A percentile compares a stretch with the other conserved stretches of the same genome.
These are phyloP conservation scores for Hemicordylus capensis DNA, from an alignment of 2,113 vertebrate genomes.

Conservation along the genomic window DNA sequence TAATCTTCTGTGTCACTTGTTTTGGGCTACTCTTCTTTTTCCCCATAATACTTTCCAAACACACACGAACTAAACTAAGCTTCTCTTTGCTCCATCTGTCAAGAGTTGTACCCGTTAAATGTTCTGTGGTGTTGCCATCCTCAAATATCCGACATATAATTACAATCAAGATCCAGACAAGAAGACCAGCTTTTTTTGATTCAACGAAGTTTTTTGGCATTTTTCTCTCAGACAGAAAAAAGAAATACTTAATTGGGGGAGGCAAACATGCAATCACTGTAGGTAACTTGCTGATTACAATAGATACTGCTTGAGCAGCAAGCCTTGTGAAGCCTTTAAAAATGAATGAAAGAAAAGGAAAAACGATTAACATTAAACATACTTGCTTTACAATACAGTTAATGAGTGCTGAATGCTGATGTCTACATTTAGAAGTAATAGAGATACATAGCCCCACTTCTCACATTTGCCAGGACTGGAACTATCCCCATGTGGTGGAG, in stretches of 20 bases:
- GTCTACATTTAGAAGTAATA: constrained; percentile 52
- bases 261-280: constrained; percentile 89
- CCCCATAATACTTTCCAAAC: constrained; percentile 85
- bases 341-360: constrained; percentile 71
- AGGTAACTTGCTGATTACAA: constrained; percentile 93
- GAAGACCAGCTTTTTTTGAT: constrained; percentile 86
- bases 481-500: not conserved
- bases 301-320: constrained; percentile 87
- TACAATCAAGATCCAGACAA: constrained; percentile 88
- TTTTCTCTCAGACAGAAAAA: constrained; percentile 88
- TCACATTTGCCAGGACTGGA: not conserved
- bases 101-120: constrained; percentile 82
- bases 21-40: constrained; percentile 83
- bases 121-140: constrained; percentile 83
- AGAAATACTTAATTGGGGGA: constrained; percentile 90
- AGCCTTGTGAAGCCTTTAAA: constrained; percentile 81
- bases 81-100: constrained; percentile 86
- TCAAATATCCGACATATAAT: constrained; percentile 89
- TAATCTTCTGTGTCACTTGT: constrained; percentile 84
- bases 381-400: constrained; percentile 48
- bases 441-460: not conserved
- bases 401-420: constrained; percentile 61
- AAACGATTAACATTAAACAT: constrained; percentile 74
- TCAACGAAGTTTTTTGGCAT: constrained; percentile 86
- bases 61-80: constrained; percentile 84